phyloP scores from a whole-genome alignment of 2,888 invertebrate species.

The Atherix ibis region DNA sequence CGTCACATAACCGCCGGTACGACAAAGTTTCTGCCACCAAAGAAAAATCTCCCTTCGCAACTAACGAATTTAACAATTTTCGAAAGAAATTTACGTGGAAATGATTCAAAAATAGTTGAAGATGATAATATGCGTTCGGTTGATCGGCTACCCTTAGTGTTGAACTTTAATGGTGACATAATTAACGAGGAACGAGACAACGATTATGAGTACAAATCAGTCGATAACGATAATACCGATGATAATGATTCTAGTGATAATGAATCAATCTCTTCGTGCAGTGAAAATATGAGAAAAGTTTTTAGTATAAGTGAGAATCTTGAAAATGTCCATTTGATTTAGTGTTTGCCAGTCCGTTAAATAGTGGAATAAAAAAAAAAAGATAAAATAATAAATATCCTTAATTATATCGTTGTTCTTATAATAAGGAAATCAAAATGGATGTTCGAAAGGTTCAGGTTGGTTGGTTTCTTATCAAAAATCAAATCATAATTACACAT shows the following conservation, averaged over 20 bases:
- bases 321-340: conserved; percentile 7
- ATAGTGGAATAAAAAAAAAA: too few species aligned
- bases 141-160: too few species aligned
- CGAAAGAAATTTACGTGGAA: neutral
- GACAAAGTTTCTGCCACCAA: conserved; percentile 6
- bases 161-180: neutral
- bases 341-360: conserved; percentile 2
- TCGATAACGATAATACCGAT: conserved; percentile 4
- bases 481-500: too few species aligned
- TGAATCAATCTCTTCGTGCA: conserved; percentile 7
- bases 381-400: too few species aligned
- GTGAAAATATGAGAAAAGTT: conserved; percentile 9
- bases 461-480: too few species aligned
- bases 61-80: neutral
- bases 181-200: conserved; percentile 3
- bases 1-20: conserved; percentile 11
- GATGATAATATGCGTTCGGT: neutral
- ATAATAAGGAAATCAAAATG: too few species aligned
- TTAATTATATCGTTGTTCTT: too few species aligned
- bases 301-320: conserved; percentile 13
- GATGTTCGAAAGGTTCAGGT: conserved; percentile 12
- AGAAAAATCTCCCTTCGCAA: conserved; percentile 2
- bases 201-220: conserved; percentile 2
- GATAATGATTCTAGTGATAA: conserved; percentile 1
- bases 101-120: neutral